A percentile compares a stretch with the other conserved stretches of the same genome.
These are phyloP conservation scores for Sebastolobus altivelis DNA, from an alignment of 2,797 vertebrate species.

Conservation along the genomic window DNA sequence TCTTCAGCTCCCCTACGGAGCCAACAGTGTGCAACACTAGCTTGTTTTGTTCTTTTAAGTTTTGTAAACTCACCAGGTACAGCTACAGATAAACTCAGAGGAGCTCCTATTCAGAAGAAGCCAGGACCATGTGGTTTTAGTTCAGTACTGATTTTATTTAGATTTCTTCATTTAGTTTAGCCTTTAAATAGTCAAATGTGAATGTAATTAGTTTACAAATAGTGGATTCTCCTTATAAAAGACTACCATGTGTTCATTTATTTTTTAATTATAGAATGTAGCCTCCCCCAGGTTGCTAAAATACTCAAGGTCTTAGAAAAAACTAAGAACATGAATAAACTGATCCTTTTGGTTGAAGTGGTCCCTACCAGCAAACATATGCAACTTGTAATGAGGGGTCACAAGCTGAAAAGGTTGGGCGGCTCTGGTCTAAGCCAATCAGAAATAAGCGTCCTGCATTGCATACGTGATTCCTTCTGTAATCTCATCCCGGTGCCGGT, in stretches of 20 bases:
- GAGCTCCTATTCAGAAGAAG: background rate
- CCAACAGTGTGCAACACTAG: too few species aligned
- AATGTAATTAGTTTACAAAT: background rate
- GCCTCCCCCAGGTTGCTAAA: background rate
- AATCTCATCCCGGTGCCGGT: slow-evolving; percentile 41
- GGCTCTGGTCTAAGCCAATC: background rate
- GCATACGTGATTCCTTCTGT: slow-evolving; percentile 24
- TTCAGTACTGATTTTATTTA: background rate
- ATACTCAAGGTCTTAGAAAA: background rate
- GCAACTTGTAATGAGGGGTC: background rate
- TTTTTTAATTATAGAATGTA: background rate
- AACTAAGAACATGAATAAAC: background rate
- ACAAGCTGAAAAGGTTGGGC: background rate
- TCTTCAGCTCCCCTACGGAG: too few species aligned
- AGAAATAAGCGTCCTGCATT: slow-evolving; percentile 1
- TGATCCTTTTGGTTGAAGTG: background rate
- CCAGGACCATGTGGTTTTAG: background rate
- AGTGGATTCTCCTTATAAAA: background rate
- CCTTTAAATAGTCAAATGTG: background rate
- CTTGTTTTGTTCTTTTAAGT: too few species aligned
- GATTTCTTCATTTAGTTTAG: background rate
- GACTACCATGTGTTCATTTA: background rate
- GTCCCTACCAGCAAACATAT: background rate
- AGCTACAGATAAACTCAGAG: background rate
- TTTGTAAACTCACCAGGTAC: too few species aligned